Evolutionary conservation across 2,113 vertebrate genomes (phyloP), one percentile per base, ranked within the genome.

Genomic region (Colaptes auratus): DNA sequence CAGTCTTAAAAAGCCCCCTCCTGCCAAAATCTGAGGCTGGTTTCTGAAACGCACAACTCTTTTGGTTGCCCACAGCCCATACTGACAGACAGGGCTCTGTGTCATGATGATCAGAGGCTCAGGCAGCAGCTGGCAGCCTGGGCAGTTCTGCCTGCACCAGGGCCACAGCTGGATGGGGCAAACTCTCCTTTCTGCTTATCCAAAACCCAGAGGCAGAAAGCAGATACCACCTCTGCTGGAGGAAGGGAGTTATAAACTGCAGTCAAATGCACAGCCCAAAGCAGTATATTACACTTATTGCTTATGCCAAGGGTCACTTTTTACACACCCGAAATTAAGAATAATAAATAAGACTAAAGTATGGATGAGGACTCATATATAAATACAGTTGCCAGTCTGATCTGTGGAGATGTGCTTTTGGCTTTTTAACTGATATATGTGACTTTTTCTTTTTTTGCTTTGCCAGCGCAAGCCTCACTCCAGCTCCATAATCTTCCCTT

Each of bases 201-300:
- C 80, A 12, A 24, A 24, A 21, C 10, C 39, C 0, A 0, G 20
- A 13, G 31, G 33, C 58, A 84, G 44, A 58, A 36, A 36, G 69
- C n/a, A 56, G 64, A 21, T 5, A 3, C 28, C n/a, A 18, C 35
- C 73, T 73, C 39, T 72, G 71, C 87, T 10, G 6, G 35, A 9
- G 12, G n/a, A 63, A 48, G 64, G 12, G 25, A 66, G 23, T 6
- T 16, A 28, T 15, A 42, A 35, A 61, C 46, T 21, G 27, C 72
- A 24, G 65, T 46, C 61, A 58, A 63, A 44, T 7, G 46, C 58
- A n/a, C 61, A 20, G 9, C 23, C 48, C 36, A 8, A 35, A n/a
- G 24, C 0, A 0, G 18, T 3, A 0, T 6, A 2, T 63, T 39
- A 13, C 2, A 31, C 46, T 12, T 7, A 23, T 12, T 27, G 6